Conservation (phyloP, 92 coral and sea anemone genomes). For the Porites divaricata region DNA sequence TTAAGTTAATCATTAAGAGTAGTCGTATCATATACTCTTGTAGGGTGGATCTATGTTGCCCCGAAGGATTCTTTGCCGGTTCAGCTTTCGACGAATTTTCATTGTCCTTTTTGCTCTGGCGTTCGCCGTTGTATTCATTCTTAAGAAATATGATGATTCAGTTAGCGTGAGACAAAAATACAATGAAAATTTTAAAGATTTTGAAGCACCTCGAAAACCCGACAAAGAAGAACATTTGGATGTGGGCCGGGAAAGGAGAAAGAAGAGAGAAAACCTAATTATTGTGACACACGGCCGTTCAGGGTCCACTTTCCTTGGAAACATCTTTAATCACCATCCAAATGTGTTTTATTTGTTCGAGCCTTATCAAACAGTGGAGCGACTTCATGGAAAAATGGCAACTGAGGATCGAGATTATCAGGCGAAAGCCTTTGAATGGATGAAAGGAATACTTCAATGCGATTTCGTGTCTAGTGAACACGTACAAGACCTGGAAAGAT, state of each 20-base stretch:
- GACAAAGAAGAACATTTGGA: background rate
- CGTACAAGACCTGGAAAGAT: constrained; percentile 7
- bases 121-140: background rate
- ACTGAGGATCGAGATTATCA: background rate
- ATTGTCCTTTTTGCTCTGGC: background rate
- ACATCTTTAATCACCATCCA: constrained; percentile 37
- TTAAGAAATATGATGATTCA: background rate
- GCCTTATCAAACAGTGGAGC: constrained; percentile 44
- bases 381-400: background rate
- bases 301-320: constrained; percentile 33
- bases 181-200: background rate
- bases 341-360: constrained; percentile 44
- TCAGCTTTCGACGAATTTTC: background rate
- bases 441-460: constrained; percentile 32
- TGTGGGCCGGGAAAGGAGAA: background rate
- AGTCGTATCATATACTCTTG: too few species aligned
- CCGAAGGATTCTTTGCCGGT: background rate
- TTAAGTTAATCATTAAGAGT: too few species aligned
- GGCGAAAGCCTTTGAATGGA: background rate
- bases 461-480: constrained; percentile 5
- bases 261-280: constrained; percentile 19
- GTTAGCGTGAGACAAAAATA: background rate
- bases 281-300: constrained; percentile 45
- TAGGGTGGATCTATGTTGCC: too few species aligned
- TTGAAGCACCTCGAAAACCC: background rate